Percentiles rank a stretch among this genome's conserved stretches.
phyloP scores from a whole-genome alignment of 2,888 invertebrate species.

The Fragum sueziense region DNA sequence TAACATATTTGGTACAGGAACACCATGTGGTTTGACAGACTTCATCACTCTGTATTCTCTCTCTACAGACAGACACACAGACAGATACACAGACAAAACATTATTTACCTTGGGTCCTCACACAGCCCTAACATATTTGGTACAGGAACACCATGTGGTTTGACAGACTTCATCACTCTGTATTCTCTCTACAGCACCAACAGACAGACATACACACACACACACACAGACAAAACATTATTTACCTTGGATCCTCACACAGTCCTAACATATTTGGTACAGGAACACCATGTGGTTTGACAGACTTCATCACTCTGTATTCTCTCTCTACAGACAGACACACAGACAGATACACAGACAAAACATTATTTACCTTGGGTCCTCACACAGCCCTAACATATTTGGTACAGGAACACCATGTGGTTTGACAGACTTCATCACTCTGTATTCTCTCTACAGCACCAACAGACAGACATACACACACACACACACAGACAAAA shows the following conservation, averaged over 20 bases:
- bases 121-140: slow-evolving; percentile 80
- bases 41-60: slow-evolving; percentile 82
- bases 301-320: slow-evolving; percentile 81
- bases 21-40: slow-evolving; percentile 77
- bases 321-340: slow-evolving; percentile 83
- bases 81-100: too few relatives aligned
- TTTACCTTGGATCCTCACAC: slow-evolving; percentile 77
- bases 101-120: slow-evolving; percentile 74
- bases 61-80: too few relatives aligned
- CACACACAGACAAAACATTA: too few relatives aligned
- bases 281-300: slow-evolving; percentile 80
- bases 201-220: too few relatives aligned
- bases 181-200: too few relatives aligned
- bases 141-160: slow-evolving; percentile 80
- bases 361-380: slow-evolving; percentile 68
- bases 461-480: too few relatives aligned
- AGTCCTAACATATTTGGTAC: slow-evolving; percentile 80
- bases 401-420: slow-evolving; percentile 82
- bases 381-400: slow-evolving; percentile 78
- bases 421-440: slow-evolving; percentile 80
- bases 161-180: slow-evolving; percentile 77
- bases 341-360: too few relatives aligned
- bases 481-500: background rate
- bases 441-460: slow-evolving; percentile 82
- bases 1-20: slow-evolving; percentile 82